These are phyloP conservation scores for Suricata suricatta DNA, from an alignment of 2,113 vertebrate species.

Conservation along the genomic window DNA sequence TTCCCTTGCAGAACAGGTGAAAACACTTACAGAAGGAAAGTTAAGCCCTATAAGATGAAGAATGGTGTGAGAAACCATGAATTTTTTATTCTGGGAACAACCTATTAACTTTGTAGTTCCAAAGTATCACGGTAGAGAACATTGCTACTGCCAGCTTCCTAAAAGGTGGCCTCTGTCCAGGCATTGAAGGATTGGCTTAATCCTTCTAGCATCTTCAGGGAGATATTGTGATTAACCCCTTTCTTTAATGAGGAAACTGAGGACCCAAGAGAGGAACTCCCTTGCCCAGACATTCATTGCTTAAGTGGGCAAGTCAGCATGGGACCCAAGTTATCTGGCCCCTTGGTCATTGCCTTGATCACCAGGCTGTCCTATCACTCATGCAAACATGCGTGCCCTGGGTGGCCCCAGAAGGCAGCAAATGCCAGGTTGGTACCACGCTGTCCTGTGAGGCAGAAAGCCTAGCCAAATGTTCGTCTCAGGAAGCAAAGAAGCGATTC, in stretches of 20 bases:
- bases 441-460: neutral
- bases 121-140: fast-evolving
- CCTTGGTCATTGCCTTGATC: too few relatives aligned
- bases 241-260: neutral
- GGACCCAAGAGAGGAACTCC: neutral
- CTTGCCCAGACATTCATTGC: neutral
- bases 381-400: neutral
- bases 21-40: neutral
- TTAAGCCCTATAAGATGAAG: neutral
- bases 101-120: neutral
- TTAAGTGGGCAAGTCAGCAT: neutral
- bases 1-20: neutral
- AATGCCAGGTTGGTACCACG: fast-evolving
- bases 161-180: neutral
- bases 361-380: neutral
- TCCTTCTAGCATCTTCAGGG: too few relatives aligned
- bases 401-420: neutral
- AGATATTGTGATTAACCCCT: neutral
- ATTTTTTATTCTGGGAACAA: neutral
- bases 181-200: fast-evolving
- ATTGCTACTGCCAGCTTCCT: too few relatives aligned
- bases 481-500: neutral
- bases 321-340: neutral
- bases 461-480: fast-evolving
- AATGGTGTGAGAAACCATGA: neutral